A percentile compares a stretch with the other conserved stretches of the same genome.
These are phyloP conservation scores for Heliconius hortense DNA, from an alignment of 2,888 invertebrate genomes.

Conservation along the genomic window DNA sequence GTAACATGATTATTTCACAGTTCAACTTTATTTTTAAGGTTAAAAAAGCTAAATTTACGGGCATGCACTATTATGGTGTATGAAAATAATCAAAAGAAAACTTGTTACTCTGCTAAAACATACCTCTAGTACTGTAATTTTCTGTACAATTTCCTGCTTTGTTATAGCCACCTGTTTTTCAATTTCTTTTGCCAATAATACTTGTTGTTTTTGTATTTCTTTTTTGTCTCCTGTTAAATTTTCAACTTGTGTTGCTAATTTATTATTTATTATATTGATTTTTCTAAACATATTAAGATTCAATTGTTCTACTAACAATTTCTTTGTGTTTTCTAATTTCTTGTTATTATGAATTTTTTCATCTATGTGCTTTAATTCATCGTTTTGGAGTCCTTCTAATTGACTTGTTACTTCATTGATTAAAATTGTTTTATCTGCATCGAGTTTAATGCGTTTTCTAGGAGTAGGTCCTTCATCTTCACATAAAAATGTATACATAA, in stretches of 20 bases:
- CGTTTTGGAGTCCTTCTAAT: conserved; percentile 71
- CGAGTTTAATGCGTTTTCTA: conserved; percentile 64
- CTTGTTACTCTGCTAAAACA: not conserved
- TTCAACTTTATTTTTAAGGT: too few species aligned
- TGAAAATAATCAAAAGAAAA: not conserved
- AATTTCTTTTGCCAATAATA: conserved; percentile 68
- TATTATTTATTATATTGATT: conserved; percentile 68
- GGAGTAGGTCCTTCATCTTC: conserved; percentile 52
- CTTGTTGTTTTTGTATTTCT: conserved; percentile 74
- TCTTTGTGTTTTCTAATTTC: conserved; percentile 64
- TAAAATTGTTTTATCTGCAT: conserved; percentile 48
- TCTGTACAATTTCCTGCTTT: conserved; percentile 64
- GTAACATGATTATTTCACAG: too few species aligned
- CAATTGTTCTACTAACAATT: conserved; percentile 69
- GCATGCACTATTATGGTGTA: too few species aligned
- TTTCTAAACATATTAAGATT: conserved; percentile 71
- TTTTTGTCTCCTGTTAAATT: conserved; percentile 71
- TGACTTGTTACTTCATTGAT: conserved; percentile 67
- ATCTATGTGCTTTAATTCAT: conserved; percentile 69
- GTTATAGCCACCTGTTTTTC: conserved; percentile 61
- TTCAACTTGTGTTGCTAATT: conserved; percentile 71
- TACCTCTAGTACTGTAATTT: conserved; percentile 67
- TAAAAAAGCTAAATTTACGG: too few species aligned
- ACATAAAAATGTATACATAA: conserved; percentile 63
- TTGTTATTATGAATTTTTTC: conserved; percentile 71